Evolutionary conservation across 2,113 vertebrate genomes (phyloP).

Genomic region (Pitta sordida): DNA sequence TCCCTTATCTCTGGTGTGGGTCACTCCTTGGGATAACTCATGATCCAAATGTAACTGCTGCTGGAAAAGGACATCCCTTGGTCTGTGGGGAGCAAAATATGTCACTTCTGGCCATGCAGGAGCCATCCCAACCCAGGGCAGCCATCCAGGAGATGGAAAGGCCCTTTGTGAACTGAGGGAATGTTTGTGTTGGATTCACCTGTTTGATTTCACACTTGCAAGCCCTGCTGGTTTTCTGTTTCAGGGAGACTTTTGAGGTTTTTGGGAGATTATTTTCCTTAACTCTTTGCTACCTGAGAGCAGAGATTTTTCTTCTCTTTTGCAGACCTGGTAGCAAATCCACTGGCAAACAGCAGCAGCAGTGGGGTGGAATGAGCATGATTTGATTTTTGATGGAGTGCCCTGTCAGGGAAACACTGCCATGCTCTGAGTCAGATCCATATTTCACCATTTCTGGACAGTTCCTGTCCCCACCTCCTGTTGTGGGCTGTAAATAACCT

Average conservation of each 20-base stretch:
- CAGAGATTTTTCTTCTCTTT: background rate
- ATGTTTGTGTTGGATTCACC: background rate
- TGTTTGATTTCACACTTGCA: background rate
- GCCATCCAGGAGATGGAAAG: too few relatives aligned
- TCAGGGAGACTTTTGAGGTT: background rate
- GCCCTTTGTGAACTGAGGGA: background rate
- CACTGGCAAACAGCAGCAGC: background rate
- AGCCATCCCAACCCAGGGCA: background rate
- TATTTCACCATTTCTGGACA: background rate
- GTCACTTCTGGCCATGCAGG: background rate
- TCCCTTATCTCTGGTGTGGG: background rate
- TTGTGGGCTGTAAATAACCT: background rate
- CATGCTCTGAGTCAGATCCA: background rate
- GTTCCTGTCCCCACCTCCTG: background rate
- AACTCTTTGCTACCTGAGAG: background rate
- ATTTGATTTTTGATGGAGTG: conserved; percentile 4
- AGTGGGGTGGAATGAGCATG: background rate
- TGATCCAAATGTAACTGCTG: background rate
- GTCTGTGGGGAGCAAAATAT: too few relatives aligned
- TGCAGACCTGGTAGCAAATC: background rate
- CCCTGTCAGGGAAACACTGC: background rate
- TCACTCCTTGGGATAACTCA: background rate
- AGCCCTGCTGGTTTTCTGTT: background rate
- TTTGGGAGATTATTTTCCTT: background rate
- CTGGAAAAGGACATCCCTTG: background rate